phyloP scores from a whole-genome alignment of 2,888 invertebrate species.

The Drosophila cognata region DNA sequence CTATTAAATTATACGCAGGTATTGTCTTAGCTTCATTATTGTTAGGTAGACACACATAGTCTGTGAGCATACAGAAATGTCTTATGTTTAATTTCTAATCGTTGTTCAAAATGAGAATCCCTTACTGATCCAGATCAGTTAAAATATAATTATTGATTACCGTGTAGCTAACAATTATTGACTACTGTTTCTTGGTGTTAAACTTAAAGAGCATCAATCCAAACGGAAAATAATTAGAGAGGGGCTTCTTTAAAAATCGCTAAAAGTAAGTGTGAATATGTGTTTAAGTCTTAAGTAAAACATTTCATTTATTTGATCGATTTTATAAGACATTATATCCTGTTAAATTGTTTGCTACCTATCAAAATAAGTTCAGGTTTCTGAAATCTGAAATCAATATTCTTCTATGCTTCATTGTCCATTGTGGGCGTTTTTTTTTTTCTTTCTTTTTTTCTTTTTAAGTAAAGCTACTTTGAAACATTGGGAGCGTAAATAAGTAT shows the following conservation, averaged over 20 bases:
- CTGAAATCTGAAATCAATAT: background rate
- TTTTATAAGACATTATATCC: background rate
- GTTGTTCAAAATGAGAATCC: background rate
- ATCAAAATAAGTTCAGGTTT: background rate
- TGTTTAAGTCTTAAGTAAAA: background rate
- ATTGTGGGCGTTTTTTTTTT: background rate
- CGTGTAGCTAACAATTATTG: background rate
- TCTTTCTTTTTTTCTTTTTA: background rate
- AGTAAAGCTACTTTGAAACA: background rate
- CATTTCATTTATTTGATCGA: background rate
- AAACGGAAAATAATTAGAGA: background rate
- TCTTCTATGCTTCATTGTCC: background rate
- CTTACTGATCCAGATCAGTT: background rate
- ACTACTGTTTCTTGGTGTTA: no score
- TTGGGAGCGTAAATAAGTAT: constrained; percentile 5
- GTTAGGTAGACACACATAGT: background rate
- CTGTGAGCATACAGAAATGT: background rate
- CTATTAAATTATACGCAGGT: background rate
- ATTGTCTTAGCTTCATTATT: background rate
- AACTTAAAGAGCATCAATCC: background rate
- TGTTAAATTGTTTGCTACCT: background rate
- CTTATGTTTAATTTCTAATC: background rate
- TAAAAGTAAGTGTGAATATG: background rate
- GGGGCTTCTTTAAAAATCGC: background rate
- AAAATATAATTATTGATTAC: background rate